Conservation (phyloP, 2,113 vertebrate species). For the Herpailurus yagouaroundi region DNA sequence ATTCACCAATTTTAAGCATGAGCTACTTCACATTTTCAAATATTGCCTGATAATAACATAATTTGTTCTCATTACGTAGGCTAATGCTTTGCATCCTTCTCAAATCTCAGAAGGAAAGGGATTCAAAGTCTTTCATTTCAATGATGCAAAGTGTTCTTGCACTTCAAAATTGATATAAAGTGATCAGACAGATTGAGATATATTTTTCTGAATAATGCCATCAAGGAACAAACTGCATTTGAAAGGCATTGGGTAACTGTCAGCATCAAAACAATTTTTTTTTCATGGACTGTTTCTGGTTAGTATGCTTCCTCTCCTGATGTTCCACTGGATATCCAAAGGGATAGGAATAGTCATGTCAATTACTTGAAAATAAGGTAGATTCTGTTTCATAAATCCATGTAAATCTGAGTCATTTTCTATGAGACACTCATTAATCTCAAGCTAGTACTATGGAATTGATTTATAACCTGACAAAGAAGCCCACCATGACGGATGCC, state of each 20-base stretch:
- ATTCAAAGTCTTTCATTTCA: background rate
- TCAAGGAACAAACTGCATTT: background rate
- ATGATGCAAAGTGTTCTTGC: background rate
- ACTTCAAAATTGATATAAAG: background rate
- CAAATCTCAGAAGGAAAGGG: background rate
- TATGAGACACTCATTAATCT: background rate
- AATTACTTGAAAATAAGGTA: constrained; percentile 23
- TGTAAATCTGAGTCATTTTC: background rate
- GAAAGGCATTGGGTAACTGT: background rate
- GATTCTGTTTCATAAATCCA: background rate
- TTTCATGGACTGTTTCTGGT: background rate
- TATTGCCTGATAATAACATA: background rate
- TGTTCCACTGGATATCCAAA: background rate
- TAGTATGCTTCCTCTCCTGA: background rate
- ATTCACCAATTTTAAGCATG: constrained; percentile 36
- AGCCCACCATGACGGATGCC: background rate
- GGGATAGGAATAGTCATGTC: background rate
- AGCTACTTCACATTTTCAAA: constrained; percentile 22
- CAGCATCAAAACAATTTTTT: background rate
- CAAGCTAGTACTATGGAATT: background rate
- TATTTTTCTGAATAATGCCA: background rate
- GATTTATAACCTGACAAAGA: background rate
- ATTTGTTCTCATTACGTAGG: background rate
- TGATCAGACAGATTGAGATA: background rate
- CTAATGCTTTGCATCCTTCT: background rate